Evolutionary conservation across 1,140 invertebrate genomes (phyloP).

Genomic region (Drosophila saltans): DNA sequence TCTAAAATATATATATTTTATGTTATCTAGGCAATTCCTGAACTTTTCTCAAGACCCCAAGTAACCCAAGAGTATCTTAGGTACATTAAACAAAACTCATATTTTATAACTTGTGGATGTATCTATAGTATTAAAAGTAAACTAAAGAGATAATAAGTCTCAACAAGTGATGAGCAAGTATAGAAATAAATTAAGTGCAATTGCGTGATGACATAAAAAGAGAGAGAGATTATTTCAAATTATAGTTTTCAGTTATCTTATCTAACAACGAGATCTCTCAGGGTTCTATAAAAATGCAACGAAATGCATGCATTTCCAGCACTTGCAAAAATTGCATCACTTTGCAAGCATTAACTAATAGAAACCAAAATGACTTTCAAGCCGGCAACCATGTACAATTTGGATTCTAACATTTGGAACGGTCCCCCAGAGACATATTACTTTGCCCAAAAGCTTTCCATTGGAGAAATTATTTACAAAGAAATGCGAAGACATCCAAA

Average conservation of each 20-base stretch:
- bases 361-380: constrained; percentile 22
- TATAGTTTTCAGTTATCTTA: not conserved
- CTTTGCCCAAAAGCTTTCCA: constrained; percentile 38
- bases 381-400: constrained; percentile 38
- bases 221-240: not conserved
- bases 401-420: constrained; percentile 48
- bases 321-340: not conserved
- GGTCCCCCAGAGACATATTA: constrained; percentile 4
- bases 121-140: too few relatives aligned
- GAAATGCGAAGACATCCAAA: constrained; percentile 36
- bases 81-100: too few relatives aligned
- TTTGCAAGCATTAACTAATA: too few relatives aligned
- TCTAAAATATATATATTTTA: too few relatives aligned
- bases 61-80: too few relatives aligned
- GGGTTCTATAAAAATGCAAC: not conserved
- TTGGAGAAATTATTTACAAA: constrained; percentile 47
- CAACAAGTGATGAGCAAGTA: not conserved
- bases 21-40: too few relatives aligned
- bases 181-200: not conserved
- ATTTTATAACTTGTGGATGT: too few relatives aligned
- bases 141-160: not conserved
- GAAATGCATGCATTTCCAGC: not conserved
- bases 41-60: too few relatives aligned
- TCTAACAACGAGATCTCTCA: too few relatives aligned
- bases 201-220: not conserved